Conservation (phyloP, 2,797 vertebrate species). For the Triplophysa bombifrons region DNA sequence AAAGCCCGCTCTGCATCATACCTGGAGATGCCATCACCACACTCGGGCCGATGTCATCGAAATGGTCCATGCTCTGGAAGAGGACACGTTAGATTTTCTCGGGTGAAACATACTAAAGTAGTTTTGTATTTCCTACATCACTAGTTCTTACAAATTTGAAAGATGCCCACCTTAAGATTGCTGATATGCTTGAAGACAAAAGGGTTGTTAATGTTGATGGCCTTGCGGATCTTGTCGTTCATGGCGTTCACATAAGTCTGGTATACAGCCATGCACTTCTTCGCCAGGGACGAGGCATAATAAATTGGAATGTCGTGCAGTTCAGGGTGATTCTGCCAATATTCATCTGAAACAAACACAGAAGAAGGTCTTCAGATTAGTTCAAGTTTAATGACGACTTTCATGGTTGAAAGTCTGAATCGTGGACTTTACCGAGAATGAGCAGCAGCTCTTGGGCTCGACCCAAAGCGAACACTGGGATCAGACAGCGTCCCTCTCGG, state of each 20-base stretch:
- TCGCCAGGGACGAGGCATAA: slow-evolving; percentile 95
- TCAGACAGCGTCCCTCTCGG: slow-evolving; percentile 89
- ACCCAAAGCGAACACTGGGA: slow-evolving; percentile 85
- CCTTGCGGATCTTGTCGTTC: slow-evolving; percentile 99
- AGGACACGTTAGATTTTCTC: not conserved
- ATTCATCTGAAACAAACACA: slow-evolving; percentile 74
- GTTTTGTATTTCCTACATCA: too few species aligned
- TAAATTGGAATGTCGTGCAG: slow-evolving; percentile 90
- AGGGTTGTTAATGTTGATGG: slow-evolving; percentile 98
- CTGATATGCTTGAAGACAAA: slow-evolving; percentile 99
- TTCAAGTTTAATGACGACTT: not conserved
- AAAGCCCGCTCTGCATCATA: slow-evolving; percentile 98
- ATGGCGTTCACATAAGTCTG: slow-evolving; percentile 97
- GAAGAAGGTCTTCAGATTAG: not conserved
- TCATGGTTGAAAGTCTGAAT: not conserved
- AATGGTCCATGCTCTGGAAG: slow-evolving; percentile 93
- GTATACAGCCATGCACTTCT: slow-evolving; percentile 98
- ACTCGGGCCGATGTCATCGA: slow-evolving; percentile 95
- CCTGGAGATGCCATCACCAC: slow-evolving; percentile 97
- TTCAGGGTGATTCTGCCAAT: slow-evolving; percentile 97
- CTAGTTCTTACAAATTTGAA: too few species aligned
- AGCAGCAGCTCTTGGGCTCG: slow-evolving; percentile 93
- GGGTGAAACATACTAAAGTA: too few species aligned
- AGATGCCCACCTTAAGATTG: slow-evolving; percentile 88
- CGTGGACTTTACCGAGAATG: slow-evolving; percentile 84